These are phyloP conservation scores for Poeciliopsis turrubarensis DNA, from an alignment of 2,113 vertebrate species.

Conservation along the genomic window DNA sequence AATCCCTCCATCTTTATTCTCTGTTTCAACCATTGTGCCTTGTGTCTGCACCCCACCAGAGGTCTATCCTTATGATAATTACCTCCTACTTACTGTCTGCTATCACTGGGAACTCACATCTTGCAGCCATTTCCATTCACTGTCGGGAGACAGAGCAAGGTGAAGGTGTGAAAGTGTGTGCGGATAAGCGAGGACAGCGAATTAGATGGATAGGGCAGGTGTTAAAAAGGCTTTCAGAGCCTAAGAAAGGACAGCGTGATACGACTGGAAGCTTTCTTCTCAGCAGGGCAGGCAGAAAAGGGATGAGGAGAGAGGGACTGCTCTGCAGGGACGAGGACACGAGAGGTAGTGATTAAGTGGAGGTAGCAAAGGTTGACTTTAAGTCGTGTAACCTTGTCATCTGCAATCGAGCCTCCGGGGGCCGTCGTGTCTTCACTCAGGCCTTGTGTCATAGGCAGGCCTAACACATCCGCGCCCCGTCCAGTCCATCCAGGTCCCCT, in stretches of 20 bases:
- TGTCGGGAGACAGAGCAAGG: constrained; percentile 13
- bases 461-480: constrained; percentile 10
- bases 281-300: constrained; percentile 18
- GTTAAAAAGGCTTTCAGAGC: constrained; percentile 45
- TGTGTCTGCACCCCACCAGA: constrained; percentile 44
- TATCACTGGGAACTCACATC: constrained; percentile 18
- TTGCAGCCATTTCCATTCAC: constrained; percentile 35
- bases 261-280: constrained; percentile 37
- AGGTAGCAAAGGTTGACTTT: constrained; percentile 77
- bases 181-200: constrained; percentile 43
- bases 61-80: constrained; percentile 60
- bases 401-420: constrained; percentile 67
- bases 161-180: constrained; percentile 37
- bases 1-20: constrained; percentile 32
- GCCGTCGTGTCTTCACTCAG: constrained; percentile 62
- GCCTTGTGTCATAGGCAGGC: constrained; percentile 64
- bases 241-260: constrained; percentile 18
- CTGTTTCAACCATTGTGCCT: constrained; percentile 27
- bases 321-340: constrained; percentile 58
- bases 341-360: constrained; percentile 80
- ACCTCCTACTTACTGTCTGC: constrained; percentile 43
- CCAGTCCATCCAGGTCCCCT: constrained; percentile 20
- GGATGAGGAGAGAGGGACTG: constrained; percentile 32
- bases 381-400: constrained; percentile 84
- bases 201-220: constrained; percentile 38